These are phyloP conservation scores for Scopus umbretta DNA, from an alignment of 2,113 vertebrate genomes.

Conservation along the genomic window DNA sequence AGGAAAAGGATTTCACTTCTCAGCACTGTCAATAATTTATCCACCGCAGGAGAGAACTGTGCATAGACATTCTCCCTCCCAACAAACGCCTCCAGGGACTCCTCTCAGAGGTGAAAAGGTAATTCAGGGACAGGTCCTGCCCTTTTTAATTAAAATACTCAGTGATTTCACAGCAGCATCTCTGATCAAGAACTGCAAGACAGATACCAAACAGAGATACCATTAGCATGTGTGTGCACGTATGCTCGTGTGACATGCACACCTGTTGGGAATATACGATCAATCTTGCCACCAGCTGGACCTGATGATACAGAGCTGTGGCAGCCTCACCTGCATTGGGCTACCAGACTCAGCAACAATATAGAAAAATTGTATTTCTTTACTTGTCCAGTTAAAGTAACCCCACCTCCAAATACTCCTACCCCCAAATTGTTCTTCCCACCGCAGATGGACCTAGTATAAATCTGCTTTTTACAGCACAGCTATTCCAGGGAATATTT, in stretches of 20 bases:
- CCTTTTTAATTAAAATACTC: background rate
- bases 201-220: background rate
- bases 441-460: background rate
- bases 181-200: background rate
- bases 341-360: background rate
- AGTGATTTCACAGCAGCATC: background rate
- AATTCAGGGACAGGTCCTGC: background rate
- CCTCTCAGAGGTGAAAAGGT: background rate
- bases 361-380: background rate
- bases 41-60: background rate
- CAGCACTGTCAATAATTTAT: slow-evolving; percentile 45
- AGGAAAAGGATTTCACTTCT: slow-evolving; percentile 41
- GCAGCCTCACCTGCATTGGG: background rate
- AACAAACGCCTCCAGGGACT: background rate
- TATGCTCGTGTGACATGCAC: background rate
- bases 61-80: background rate
- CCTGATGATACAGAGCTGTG: background rate
- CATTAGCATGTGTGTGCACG: background rate
- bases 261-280: fast-evolving
- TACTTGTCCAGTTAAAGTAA: background rate
- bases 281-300: background rate
- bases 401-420: background rate
- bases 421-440: background rate
- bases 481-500: background rate
- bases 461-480: background rate